Evolutionary conservation across 2,888 invertebrate genomes (phyloP).

Genomic region (Octonoba sinensis): DNA sequence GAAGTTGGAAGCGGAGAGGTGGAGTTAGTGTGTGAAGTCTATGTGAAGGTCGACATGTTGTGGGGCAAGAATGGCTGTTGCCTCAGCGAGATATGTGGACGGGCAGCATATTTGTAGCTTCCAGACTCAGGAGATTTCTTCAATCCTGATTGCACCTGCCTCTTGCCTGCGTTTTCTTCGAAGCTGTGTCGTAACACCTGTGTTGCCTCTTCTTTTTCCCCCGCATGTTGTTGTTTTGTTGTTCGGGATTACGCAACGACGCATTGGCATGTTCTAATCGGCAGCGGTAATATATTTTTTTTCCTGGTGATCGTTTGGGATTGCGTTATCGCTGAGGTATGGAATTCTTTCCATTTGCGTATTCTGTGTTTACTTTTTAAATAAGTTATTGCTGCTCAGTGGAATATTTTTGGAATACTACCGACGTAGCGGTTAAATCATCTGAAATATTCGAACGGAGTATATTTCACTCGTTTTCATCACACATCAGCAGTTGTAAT

Average conservation of each 20-base stretch:
- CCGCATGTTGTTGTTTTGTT: conserved; percentile 42
- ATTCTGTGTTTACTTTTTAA: too few relatives aligned
- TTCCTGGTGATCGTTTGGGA: conserved; percentile 1
- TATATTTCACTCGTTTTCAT: too few relatives aligned
- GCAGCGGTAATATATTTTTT: not conserved
- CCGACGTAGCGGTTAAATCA: too few relatives aligned
- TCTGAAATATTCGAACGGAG: too few relatives aligned
- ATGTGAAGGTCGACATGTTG: conserved; percentile 59
- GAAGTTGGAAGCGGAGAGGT: conserved; percentile 40
- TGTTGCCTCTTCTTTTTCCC: conserved; percentile 7
- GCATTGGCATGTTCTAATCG: conserved; percentile 21
- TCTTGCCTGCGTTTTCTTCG: conserved; percentile 22
- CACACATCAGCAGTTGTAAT: too few relatives aligned
- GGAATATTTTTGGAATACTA: too few relatives aligned
- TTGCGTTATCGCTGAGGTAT: too few relatives aligned
- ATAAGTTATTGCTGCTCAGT: too few relatives aligned
- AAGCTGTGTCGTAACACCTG: conserved; percentile 49
- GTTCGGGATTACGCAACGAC: conserved; percentile 45
- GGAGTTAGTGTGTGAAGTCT: conserved; percentile 35
- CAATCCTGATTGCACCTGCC: conserved; percentile 45
- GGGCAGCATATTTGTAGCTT: conserved; percentile 61
- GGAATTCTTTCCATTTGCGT: too few relatives aligned
- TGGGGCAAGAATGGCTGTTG: conserved; percentile 14
- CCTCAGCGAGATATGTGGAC: conserved; percentile 46
- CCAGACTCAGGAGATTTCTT: conserved; percentile 31